Conservation (phyloP, 2,888 invertebrate species). For the Brachypalpus laphriformis region DNA sequence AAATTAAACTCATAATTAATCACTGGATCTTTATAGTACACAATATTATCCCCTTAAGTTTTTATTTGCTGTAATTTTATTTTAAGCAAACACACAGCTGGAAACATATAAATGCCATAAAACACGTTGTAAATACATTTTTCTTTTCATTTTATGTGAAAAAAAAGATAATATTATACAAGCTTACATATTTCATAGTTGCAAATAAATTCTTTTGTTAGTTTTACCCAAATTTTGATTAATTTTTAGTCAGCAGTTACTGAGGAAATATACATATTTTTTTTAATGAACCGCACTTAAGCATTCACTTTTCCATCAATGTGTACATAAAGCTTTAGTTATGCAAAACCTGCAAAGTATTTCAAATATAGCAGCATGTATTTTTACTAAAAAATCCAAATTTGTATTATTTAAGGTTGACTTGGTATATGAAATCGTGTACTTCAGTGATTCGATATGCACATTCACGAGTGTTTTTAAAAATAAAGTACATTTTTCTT, state of each 20-base stretch:
- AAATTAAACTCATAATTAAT: not conserved
- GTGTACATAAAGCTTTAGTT: constrained; percentile 50
- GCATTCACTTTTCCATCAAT: constrained; percentile 35
- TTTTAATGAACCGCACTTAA: constrained; percentile 41
- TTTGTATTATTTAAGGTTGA: not conserved
- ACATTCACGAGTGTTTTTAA: not conserved
- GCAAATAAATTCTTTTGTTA: constrained; percentile 45
- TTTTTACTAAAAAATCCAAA: not conserved
- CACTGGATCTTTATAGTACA: constrained; percentile 17
- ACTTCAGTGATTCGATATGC: not conserved
- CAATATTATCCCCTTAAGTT: not conserved
- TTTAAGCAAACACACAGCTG: constrained; percentile 26
- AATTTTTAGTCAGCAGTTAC: constrained; percentile 71
- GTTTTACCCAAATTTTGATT: constrained; percentile 63
- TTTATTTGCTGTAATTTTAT: constrained; percentile 19
- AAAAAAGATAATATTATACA: not conserved
- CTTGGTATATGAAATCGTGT: not conserved
- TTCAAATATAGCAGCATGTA: constrained; percentile 42
- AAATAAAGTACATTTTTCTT: too few species aligned
- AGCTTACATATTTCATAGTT: constrained; percentile 31
- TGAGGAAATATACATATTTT: constrained; percentile 6
- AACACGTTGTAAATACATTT: constrained; percentile 20
- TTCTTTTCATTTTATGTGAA: not conserved
- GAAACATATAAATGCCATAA: not conserved
- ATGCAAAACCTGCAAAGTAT: constrained; percentile 15